Evolutionary conservation across 2,113 vertebrate genomes (phyloP).

Genomic region (Trematomus loennbergii): DNA sequence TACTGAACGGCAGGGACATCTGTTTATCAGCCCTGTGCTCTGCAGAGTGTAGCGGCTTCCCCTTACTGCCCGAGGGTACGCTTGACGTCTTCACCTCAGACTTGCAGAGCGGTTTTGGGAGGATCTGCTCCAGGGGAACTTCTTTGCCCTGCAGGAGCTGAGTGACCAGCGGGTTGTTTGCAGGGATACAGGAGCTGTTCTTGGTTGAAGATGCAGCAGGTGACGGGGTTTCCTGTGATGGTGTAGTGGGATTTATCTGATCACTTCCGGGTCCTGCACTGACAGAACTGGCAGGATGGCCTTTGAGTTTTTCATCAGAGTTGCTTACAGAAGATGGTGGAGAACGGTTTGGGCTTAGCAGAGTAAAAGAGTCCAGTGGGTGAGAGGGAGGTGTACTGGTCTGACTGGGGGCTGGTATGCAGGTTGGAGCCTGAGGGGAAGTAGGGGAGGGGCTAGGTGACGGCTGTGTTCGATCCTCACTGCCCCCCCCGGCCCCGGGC

Average conservation of each 20-base stretch:
- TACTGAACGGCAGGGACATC: constrained; percentile 67
- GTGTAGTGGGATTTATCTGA: constrained; percentile 9
- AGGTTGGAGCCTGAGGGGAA: constrained; percentile 44
- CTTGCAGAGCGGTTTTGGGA: constrained; percentile 90
- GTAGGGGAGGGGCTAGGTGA: constrained; percentile 63
- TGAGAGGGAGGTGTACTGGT: constrained; percentile 48
- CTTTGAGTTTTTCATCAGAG: constrained; percentile 31
- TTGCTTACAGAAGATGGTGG: constrained; percentile 36
- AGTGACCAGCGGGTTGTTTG: constrained; percentile 95
- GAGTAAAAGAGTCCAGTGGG: constrained; percentile 47
- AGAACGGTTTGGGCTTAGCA: constrained; percentile 32
- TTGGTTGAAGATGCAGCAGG: constrained; percentile 70
- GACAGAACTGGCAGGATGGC: not conserved
- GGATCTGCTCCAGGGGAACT: constrained; percentile 93
- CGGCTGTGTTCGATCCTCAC: constrained; percentile 73
- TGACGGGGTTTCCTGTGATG: constrained; percentile 43
- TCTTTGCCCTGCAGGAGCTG: constrained; percentile 95
- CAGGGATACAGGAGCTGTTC: constrained; percentile 89
- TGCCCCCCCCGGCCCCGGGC: constrained; percentile 87
- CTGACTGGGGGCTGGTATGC: constrained; percentile 58
- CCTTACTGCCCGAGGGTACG: constrained; percentile 62
- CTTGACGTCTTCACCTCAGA: constrained; percentile 79
- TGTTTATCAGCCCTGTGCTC: constrained; percentile 81
- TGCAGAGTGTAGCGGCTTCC: not conserved
- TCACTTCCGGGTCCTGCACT: constrained; percentile 3